phyloP scores from a whole-genome alignment of 2,888 invertebrate genomes.

The Drosophila engyochracea region DNA sequence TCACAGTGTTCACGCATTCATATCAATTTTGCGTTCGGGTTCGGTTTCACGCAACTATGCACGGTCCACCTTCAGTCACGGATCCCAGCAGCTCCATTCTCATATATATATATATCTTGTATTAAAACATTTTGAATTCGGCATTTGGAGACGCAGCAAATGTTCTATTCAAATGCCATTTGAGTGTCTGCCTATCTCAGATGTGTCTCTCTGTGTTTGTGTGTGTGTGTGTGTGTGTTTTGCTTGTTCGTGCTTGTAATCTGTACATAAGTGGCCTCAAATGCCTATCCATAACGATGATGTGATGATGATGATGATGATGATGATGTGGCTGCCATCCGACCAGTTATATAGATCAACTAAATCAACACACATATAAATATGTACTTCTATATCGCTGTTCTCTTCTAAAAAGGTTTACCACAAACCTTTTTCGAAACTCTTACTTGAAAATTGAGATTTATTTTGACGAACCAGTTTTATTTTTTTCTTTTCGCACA shows the following conservation, averaged over 20 bases:
- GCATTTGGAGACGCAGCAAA: conserved; percentile 29
- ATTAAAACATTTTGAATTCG: conserved; percentile 17
- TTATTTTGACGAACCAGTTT: not conserved
- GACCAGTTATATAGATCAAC: conserved; percentile 9
- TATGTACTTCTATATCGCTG: not conserved
- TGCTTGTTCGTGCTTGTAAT: conserved; percentile 56
- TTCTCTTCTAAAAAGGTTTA: not conserved
- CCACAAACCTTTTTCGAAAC: not conserved
- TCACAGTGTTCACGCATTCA: conserved; percentile 79
- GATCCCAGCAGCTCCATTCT: conserved; percentile 17
- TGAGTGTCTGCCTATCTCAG: conserved; percentile 27
- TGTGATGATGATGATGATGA: conserved; percentile 14
- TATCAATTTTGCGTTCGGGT: conserved; percentile 76
- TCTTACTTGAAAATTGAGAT: not conserved
- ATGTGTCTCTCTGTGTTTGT: conserved; percentile 20
- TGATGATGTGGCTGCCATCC: conserved; percentile 49
- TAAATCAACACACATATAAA: not conserved
- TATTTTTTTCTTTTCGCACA: not conserved
- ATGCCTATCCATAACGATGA: conserved; percentile 57
- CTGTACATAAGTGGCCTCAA: conserved; percentile 72
- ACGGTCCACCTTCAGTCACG: conserved; percentile 3
- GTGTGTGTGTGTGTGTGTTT: conserved; percentile 14
- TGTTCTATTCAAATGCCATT: conserved; percentile 28
- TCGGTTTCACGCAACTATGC: conserved; percentile 75
- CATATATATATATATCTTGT: conserved; percentile 10